Evolutionary conservation across 2,113 vertebrate genomes (phyloP), one percentile per base, ranked within the genome.

Genomic region (Cacatua alba): DNA sequence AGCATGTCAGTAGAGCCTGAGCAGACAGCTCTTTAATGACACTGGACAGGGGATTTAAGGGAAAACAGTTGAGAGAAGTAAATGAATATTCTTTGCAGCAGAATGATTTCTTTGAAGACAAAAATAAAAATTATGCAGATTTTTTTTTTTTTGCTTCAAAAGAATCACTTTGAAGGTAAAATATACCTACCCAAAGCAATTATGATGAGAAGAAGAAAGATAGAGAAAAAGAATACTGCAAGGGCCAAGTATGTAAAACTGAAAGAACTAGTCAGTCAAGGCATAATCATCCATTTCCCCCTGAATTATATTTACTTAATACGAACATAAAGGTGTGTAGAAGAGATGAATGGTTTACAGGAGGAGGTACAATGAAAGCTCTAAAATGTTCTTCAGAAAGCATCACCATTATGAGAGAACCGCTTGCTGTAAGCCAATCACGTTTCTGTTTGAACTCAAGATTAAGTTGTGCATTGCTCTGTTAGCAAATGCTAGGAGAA

Each of bases 51-150:
- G 65, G 92, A 80, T 88, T 81, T 63, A 80, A 87, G 63, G 37
- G 33, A 95, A 88, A 78, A 86, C 51, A 90, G 39, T 71, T 95
- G 60, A 80, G 62, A 94, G 63, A 88, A 94, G 37, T 53, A 94
- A 96, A 95, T 84, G n/a, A 65, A 88, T 89, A 95, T 88, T 95
- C 49, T 80, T 94, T 80, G 39, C 76, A 95, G 46, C 35, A 88
- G 52, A 89, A 79, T 82, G 24, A 93, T 80, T 94, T 75, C 53
- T 81, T 96, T 92, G 72, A 94, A 88, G 69, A 87, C 46, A 94
- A 92, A 90, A 90, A 88, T 75, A 16, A 93, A 86, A 92, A 90
- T 86, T 74, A 95, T 69, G 60, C 88, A 92, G 2, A 4, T 62
- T 39, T 39, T 70, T 39, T 55, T 62, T 71, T 65, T 77, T 43